A percentile compares a stretch with the other conserved stretches of the same genome.
These are phyloP conservation scores for Acanthisitta chloris DNA, from an alignment of 2,113 vertebrate species.

Conservation along the genomic window DNA sequence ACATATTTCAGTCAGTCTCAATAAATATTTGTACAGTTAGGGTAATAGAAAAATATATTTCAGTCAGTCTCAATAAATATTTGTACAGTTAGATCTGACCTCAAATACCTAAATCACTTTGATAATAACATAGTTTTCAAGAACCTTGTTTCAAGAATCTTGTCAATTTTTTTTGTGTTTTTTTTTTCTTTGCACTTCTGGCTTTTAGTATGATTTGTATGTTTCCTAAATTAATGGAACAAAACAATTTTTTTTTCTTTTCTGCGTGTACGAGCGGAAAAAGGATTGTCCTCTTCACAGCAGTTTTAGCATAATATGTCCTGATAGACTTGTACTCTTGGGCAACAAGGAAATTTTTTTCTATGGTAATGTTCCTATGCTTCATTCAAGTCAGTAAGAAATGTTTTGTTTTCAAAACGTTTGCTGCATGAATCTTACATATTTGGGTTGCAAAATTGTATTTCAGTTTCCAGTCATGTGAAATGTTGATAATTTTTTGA, in stretches of 20 bases:
- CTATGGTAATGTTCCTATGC: neutral
- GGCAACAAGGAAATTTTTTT: neutral
- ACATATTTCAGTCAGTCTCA: neutral
- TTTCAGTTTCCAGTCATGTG: neutral
- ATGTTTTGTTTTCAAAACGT: neutral
- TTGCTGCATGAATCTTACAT: neutral
- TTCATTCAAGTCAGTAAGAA: neutral
- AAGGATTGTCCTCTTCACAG: neutral
- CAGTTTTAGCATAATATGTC: neutral
- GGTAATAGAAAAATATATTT: neutral
- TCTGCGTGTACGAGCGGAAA: neutral
- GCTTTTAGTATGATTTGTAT: neutral
- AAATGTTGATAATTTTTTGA: neutral
- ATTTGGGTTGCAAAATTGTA: neutral
- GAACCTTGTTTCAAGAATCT: neutral
- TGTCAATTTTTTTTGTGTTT: neutral
- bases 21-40: neutral
- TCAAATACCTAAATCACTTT: neutral
- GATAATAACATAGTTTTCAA: neutral
- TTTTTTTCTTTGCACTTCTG: neutral
- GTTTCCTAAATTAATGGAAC: neutral
- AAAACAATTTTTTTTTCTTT: neutral
- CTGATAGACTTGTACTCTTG: neutral
- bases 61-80: neutral
- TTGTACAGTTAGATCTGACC: neutral